These are phyloP conservation scores for Exaiptasia diaphana DNA, from an alignment of 64 coral and sea anemone species.

Conservation along the genomic window DNA sequence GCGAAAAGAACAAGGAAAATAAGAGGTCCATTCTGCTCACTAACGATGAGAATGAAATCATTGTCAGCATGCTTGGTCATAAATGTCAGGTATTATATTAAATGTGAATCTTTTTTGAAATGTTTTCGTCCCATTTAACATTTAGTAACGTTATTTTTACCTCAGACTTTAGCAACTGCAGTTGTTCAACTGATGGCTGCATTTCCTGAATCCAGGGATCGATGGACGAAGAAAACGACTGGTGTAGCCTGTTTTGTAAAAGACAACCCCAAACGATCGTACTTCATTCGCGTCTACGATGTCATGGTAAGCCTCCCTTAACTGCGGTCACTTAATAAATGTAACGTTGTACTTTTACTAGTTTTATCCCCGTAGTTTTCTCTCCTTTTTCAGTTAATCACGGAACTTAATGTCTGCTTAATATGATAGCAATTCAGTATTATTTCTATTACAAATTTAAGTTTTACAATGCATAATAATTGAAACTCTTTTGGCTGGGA, in stretches of 20 bases:
- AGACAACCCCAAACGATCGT: conserved; percentile 80
- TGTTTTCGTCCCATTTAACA: too few relatives aligned
- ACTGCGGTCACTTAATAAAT: too few relatives aligned
- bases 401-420: too few relatives aligned
- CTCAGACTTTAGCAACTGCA: conserved; percentile 81
- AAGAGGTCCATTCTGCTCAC: conserved; percentile 4
- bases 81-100: conserved; percentile 66
- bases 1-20: too few relatives aligned
- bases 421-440: too few relatives aligned
- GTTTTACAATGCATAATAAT: too few relatives aligned
- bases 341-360: too few relatives aligned
- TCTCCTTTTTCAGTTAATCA: too few relatives aligned
- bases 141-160: too few relatives aligned
- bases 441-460: too few relatives aligned
- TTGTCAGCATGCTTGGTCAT: conserved; percentile 72
- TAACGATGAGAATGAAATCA: conserved; percentile 72
- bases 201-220: conserved; percentile 43
- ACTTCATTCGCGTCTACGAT: conserved; percentile 89
- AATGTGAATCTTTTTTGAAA: not conserved
- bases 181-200: conserved; percentile 86
- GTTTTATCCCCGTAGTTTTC: too few relatives aligned
- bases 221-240: conserved; percentile 71
- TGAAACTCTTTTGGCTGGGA: too few relatives aligned
- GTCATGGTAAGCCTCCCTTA: conserved; percentile 53
- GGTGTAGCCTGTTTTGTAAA: conserved; percentile 94